These are phyloP conservation scores for Beris chalybata DNA, from an alignment of 2,888 invertebrate species.

Conservation along the genomic window DNA sequence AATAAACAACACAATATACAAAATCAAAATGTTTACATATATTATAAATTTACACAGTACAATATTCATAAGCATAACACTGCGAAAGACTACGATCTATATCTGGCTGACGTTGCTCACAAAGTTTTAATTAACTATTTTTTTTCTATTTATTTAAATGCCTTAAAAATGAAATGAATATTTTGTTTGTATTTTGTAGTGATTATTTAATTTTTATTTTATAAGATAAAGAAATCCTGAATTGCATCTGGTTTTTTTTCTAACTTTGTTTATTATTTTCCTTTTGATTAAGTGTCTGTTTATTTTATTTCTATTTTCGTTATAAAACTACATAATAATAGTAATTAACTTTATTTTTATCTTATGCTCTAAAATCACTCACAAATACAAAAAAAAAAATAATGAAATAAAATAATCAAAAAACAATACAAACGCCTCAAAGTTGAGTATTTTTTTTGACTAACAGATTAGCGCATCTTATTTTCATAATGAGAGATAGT, in stretches of 20 bases:
- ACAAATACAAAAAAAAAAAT: neutral
- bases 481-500: too few relatives aligned
- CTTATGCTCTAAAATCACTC: neutral
- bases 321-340: too few relatives aligned
- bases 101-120: constrained; percentile 23
- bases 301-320: too few relatives aligned
- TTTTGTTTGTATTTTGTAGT: too few relatives aligned
- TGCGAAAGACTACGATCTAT: constrained; percentile 10
- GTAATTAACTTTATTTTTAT: too few relatives aligned
- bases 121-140: neutral
- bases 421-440: constrained; percentile 11
- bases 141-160: too few relatives aligned
- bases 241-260: neutral
- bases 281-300: too few relatives aligned
- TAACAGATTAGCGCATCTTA: constrained; percentile 1
- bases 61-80: constrained; percentile 28
- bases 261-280: neutral
- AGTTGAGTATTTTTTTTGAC: constrained; percentile 25
- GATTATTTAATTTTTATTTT: constrained; percentile 1
- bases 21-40: constrained; percentile 27
- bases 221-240: constrained; percentile 10
- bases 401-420: constrained; percentile 10
- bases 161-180: too few relatives aligned
- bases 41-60: constrained; percentile 31
- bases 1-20: constrained; percentile 1